Base-by-base conservation (phyloP, 2,113 vertebrate species). In the Oryzias melastigma region DNA sequence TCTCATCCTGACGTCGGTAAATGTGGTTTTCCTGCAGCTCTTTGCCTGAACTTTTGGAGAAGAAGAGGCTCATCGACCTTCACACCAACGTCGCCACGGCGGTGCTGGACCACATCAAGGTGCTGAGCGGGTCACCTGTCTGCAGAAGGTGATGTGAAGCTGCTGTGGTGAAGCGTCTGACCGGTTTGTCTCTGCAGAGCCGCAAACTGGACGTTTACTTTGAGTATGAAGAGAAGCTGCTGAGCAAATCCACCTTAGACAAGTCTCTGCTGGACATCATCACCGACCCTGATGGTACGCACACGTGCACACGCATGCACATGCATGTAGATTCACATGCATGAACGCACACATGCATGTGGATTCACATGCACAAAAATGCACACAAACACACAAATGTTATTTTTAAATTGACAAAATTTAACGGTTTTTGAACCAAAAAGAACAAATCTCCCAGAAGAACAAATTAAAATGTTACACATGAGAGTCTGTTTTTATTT, bases 81-180 rank as follows among this genome's bases (percentile, higher is more conserved):
- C 97, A 99, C 86, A 98, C 97, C 68, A 99, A 98, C 70, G 96
- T 99, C 51, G 96, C 96, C 75, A 99, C 97, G 19, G 96, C 96
- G 0, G 94, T 98, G 68, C 90, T 99, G 79, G 95, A 98, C 85
- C 96, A 99, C 87, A 98, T 99, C 92, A 99, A 98, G 95, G 97
- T 98, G 90, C 78, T 22, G 35, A 35, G 35, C 35, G 10, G 35
- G 35, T 35, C 35, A 12, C 8, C 35, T 12, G 35, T 12, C 35
- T 35, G 35, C 35, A 35, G 35, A 13, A 35, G 35, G 35, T 35
- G 8, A 35, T 17, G 3, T 3, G 43, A 44, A 17, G 43, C 14
- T 25, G 20, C 22, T 25, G 20, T 14, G 15, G 7, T 35, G 14
- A 14, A 14, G 19, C 14, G 15, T 3, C 22, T 51, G 14, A 4